phyloP scores from a whole-genome alignment of 1,140 invertebrate species.

The Diprion similis region DNA sequence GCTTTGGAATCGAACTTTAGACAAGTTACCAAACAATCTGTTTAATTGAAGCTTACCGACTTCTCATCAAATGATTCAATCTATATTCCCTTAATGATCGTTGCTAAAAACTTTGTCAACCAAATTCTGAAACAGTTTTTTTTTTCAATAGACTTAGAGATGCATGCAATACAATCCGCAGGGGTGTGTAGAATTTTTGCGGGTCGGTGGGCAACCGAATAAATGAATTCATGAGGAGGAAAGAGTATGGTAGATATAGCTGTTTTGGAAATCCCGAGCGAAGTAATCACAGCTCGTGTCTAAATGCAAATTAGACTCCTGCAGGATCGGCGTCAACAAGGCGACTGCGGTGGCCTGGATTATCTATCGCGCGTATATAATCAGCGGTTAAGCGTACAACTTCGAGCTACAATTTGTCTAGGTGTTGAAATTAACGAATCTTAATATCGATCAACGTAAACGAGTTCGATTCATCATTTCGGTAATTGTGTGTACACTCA shows the following conservation, averaged over 20 bases:
- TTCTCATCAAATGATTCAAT: too few species aligned
- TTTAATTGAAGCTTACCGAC: too few species aligned
- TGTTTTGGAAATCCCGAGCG: conserved; percentile 2
- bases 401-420: not conserved
- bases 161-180: too few species aligned
- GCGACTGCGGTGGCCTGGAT: not conserved
- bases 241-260: not conserved
- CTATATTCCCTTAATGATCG: too few species aligned
- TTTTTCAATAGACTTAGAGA: too few species aligned
- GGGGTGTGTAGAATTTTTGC: too few species aligned
- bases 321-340: conserved; percentile 5
- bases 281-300: conserved; percentile 1
- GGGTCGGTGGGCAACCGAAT: too few species aligned
- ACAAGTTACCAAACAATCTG: too few species aligned
- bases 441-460: not conserved
- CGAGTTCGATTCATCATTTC: not conserved
- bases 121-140: too few species aligned
- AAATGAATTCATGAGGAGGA: not conserved
- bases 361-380: not conserved
- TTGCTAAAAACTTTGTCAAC: too few species aligned
- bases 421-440: conserved; percentile 5
- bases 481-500: not conserved
- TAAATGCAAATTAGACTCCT: not conserved
- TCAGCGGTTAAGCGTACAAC: not conserved
- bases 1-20: too few species aligned